phyloP scores from a whole-genome alignment of 2,888 invertebrate genomes.

The Icerya purchasi region DNA sequence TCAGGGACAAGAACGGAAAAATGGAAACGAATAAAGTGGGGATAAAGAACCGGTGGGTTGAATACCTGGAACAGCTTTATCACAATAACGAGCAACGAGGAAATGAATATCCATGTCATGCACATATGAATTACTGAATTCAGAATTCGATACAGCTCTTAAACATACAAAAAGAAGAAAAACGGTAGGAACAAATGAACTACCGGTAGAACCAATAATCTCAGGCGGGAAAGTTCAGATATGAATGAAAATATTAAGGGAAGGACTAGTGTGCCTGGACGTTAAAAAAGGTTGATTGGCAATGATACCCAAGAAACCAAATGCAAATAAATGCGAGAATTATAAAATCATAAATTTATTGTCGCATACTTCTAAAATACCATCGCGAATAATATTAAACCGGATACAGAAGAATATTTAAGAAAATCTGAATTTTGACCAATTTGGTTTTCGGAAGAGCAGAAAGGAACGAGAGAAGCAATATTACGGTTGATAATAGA shows the following conservation, averaged over 20 bases:
- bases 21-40: not conserved
- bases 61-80: not conserved
- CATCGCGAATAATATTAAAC: not conserved
- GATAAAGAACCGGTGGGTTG: not conserved
- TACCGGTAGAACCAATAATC: not conserved
- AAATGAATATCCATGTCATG: not conserved
- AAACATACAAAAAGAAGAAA: not conserved
- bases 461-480: no score
- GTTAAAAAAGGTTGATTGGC: not conserved
- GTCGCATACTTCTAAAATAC: not conserved
- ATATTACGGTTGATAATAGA: not conserved
- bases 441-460: no score
- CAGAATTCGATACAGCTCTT: not conserved
- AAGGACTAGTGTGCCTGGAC: not conserved
- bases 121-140: not conserved
- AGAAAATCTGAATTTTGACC: not conserved
- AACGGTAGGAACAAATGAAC: not conserved
- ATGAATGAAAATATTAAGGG: not conserved
- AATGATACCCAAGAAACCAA: not conserved
- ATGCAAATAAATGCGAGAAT: not conserved
- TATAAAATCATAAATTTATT: not conserved
- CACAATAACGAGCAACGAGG: not conserved
- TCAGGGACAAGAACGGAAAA: not conserved
- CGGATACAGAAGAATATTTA: not conserved
- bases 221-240: not conserved